A percentile compares a stretch with the other conserved stretches of the same genome.
Conservation (phyloP, 2,888 invertebrate species). For the Clostera curtula region DNA sequence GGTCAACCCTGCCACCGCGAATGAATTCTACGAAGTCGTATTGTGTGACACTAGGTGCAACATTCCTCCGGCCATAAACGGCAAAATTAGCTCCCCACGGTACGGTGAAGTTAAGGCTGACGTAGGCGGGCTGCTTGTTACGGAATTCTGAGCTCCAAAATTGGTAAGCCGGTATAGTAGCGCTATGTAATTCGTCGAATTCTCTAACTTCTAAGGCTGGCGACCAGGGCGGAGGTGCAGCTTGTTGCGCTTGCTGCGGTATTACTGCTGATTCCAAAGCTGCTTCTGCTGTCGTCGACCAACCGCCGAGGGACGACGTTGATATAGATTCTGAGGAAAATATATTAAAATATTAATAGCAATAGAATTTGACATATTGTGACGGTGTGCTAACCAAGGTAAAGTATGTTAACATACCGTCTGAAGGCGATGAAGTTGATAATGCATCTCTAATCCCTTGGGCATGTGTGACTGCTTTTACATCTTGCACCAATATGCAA, state of each 20-base stretch:
- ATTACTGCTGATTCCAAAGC: conserved; percentile 72
- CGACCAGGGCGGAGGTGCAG: conserved; percentile 86
- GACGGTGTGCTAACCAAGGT: conserved; percentile 2
- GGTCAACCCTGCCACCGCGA: conserved; percentile 88
- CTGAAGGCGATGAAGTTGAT: conserved; percentile 67
- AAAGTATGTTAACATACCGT: conserved; percentile 38
- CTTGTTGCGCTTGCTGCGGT: conserved; percentile 81
- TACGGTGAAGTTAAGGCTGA: conserved; percentile 90
- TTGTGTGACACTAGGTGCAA: conserved; percentile 96
- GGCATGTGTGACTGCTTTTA: conserved; percentile 90
- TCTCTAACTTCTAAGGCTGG: conserved; percentile 86
- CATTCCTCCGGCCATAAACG: conserved; percentile 94
- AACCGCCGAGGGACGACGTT: conserved; percentile 62
- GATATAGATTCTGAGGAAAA: conserved; percentile 78
- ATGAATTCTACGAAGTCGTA: conserved; percentile 98
- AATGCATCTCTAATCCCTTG: conserved; percentile 85
- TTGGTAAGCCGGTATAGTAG: conserved; percentile 91
- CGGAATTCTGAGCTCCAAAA: conserved; percentile 96
- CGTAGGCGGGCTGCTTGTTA: conserved; percentile 92
- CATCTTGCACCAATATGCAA: conserved; percentile 92
- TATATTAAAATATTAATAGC: background rate
- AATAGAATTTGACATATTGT: too few species aligned
- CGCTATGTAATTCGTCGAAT: conserved; percentile 88
- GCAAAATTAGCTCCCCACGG: conserved; percentile 97
- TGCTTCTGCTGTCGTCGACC: conserved; percentile 72